These are phyloP conservation scores for Vulpes lagopus DNA, from an alignment of 2,113 vertebrate genomes.

Conservation along the genomic window DNA sequence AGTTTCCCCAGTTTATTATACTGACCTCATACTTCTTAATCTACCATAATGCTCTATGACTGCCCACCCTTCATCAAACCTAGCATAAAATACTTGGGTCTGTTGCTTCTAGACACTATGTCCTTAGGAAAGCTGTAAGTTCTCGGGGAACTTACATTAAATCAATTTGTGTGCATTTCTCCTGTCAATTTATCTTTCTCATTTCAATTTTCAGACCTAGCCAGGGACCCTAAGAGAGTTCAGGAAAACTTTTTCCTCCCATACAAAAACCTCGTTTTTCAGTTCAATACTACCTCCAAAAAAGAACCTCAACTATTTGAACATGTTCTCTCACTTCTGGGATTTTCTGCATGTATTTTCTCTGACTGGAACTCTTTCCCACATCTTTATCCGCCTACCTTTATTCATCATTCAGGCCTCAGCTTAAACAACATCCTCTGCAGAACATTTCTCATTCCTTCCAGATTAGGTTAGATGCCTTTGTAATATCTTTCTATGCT, in stretches of 20 bases:
- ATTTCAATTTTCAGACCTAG: background rate
- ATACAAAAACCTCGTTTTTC: background rate
- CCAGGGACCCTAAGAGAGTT: background rate
- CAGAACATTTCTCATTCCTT: background rate
- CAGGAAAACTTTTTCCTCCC: background rate
- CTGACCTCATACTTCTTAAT: background rate
- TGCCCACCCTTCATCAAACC: background rate
- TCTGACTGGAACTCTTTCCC: background rate
- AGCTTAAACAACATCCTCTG: background rate
- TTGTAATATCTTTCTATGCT: background rate
- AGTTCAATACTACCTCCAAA: background rate
- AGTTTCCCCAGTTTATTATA: background rate
- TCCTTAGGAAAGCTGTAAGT: background rate
- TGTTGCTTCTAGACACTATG: background rate
- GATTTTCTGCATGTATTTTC: background rate
- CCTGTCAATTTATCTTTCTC: background rate
- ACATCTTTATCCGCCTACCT: background rate
- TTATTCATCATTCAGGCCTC: background rate
- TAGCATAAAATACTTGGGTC: background rate
- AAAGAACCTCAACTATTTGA: background rate
- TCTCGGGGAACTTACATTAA: background rate
- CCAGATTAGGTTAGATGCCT: background rate
- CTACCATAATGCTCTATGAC: background rate
- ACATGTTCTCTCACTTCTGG: background rate
- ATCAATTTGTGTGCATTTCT: background rate